A percentile compares a stretch with the other conserved stretches of the same genome.
Conservation (phyloP, 2,797 vertebrate species). For the Cynopterus sphinx region DNA sequence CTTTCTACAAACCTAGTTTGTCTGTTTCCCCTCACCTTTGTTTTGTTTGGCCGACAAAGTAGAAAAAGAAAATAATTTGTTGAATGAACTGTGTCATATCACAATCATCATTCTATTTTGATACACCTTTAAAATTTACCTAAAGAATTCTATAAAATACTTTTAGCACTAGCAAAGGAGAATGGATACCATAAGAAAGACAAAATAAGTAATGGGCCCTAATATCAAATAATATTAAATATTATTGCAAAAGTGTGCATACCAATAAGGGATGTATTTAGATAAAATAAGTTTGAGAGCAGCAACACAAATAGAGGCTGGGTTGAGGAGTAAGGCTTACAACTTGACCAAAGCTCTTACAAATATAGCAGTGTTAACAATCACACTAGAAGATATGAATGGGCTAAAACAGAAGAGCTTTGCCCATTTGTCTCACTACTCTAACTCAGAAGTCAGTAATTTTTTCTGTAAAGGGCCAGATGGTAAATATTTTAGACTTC, state of each 20-base stretch:
- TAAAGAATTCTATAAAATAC: not conserved
- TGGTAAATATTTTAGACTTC: not conserved
- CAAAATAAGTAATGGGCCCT: not conserved
- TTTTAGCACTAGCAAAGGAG: not conserved
- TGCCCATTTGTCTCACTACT: not conserved
- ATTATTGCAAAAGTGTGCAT: not conserved
- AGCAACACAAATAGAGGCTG: not conserved
- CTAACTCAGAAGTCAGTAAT: not conserved
- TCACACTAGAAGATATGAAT: not conserved
- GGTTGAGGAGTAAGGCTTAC: not conserved
- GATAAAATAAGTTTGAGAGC: not conserved
- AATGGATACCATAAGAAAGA: not conserved
- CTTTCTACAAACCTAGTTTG: not conserved
- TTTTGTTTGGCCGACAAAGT: not conserved
- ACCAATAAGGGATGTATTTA: not conserved
- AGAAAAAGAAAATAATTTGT: not conserved
- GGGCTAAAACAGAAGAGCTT: not conserved
- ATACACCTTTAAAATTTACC: not conserved
- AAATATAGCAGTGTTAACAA: not conserved
- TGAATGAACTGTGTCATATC: not conserved
- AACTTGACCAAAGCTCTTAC: not conserved
- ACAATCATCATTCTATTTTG: not conserved
- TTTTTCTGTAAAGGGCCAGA: not conserved
- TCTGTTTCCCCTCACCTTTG: not conserved
- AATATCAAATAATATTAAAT: not conserved